These are phyloP conservation scores for Noctua comes DNA, from an alignment of 2,888 invertebrate genomes.

Conservation along the genomic window DNA sequence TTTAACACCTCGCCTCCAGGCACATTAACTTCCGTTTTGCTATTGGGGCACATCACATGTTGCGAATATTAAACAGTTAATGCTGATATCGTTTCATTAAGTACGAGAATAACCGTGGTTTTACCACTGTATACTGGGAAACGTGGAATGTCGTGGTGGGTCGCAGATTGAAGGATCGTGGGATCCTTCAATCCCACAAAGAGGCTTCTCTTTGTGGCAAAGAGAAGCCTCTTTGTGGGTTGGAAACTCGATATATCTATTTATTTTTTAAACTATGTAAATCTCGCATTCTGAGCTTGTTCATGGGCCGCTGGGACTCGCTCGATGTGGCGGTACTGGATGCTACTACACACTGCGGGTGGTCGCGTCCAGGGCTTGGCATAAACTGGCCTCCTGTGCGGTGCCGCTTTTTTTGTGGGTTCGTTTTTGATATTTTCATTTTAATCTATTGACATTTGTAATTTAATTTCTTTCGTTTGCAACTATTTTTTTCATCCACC, in stretches of 20 bases:
- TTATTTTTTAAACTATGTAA: neutral
- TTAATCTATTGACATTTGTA: no score
- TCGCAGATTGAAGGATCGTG: neutral
- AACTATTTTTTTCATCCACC: no score
- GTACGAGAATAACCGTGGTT: neutral
- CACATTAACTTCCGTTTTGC: conserved; percentile 12
- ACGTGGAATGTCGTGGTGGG: neutral
- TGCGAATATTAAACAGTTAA: conserved; percentile 29
- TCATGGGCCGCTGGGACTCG: no score
- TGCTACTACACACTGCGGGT: no score
- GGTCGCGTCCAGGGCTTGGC: no score
- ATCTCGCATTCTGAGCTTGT: no score
- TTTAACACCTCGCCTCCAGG: conserved; percentile 3
- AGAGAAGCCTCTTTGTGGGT: neutral
- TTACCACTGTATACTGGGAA: neutral
- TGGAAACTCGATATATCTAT: neutral
- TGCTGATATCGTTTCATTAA: conserved; percentile 18
- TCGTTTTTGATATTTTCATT: no score
- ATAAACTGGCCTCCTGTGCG: no score
- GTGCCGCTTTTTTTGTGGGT: no score
- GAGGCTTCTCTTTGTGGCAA: neutral
- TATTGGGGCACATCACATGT: conserved; percentile 22
- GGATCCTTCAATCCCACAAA: no score
- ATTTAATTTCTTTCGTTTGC: no score
- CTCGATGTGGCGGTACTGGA: no score